A percentile compares a stretch with the other conserved stretches of the same genome.
phyloP scores from a whole-genome alignment of 2,113 vertebrate species.

The Dromiciops gliroides region DNA sequence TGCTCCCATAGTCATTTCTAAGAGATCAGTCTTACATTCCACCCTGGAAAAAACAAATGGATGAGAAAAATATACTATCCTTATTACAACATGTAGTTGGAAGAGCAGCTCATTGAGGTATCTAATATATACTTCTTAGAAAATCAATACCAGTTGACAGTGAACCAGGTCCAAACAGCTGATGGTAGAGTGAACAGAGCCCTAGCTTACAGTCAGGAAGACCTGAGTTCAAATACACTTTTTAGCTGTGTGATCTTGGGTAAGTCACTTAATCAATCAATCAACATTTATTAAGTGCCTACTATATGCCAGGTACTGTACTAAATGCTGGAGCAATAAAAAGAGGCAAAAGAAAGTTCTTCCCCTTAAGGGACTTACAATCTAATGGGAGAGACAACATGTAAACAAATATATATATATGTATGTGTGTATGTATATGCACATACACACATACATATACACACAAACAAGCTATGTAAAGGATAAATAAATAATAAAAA shows the following conservation, averaged over 20 bases:
- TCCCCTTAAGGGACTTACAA: background rate
- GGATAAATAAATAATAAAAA: background rate
- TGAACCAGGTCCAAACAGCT: too few relatives aligned
- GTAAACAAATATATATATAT: too few relatives aligned
- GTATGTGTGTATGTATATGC: too few relatives aligned
- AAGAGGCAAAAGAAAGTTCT: background rate
- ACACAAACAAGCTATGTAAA: background rate
- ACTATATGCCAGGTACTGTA: background rate
- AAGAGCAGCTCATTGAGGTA: background rate
- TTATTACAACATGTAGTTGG: background rate
- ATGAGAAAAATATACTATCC: background rate
- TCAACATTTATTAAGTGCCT: background rate
- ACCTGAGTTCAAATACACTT: background rate
- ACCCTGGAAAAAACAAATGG: background rate
- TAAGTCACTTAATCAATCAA: background rate
- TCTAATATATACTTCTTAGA: background rate
- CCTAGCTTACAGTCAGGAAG: background rate
- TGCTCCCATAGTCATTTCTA: too few relatives aligned
- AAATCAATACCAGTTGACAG: background rate
- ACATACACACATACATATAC: too few relatives aligned
- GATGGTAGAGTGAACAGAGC: background rate
- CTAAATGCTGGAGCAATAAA: background rate
- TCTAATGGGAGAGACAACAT: background rate
- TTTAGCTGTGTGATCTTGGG: background rate
- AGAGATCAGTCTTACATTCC: background rate